Percentiles rank a stretch among this genome's conserved stretches.
phyloP scores from a whole-genome alignment of 2,113 vertebrate species.

The Oreocharis arfaki region DNA sequence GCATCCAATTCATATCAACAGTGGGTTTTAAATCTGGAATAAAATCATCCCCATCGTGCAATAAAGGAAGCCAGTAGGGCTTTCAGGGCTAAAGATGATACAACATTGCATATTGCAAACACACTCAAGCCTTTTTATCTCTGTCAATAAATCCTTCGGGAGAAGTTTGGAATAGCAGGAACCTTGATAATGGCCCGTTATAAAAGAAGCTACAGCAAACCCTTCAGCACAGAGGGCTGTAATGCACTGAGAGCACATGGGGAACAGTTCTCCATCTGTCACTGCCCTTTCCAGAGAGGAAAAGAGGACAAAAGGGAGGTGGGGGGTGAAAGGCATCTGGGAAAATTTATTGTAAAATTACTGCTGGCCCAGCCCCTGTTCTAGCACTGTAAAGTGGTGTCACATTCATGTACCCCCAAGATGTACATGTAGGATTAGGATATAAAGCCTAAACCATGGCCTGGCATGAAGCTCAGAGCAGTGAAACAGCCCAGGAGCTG shows the following conservation, averaged over 20 bases:
- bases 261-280: background rate
- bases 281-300: background rate
- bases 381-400: background rate
- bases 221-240: background rate
- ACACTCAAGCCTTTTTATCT: background rate
- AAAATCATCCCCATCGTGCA: background rate
- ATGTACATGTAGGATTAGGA: background rate
- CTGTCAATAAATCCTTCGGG: background rate
- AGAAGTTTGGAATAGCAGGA: background rate
- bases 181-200: background rate
- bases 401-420: background rate
- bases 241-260: background rate
- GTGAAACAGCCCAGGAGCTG: background rate
- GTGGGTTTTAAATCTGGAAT: background rate
- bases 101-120: background rate
- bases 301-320: background rate
- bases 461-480: background rate
- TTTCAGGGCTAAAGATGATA: background rate
- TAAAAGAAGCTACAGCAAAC: background rate
- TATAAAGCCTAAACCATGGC: background rate
- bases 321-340: background rate
- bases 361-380: background rate
- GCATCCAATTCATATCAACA: background rate
- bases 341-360: background rate
- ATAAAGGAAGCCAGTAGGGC: background rate